Evolutionary conservation across 1,140 invertebrate species (phyloP), one percentile per base, ranked within the genome.

Genomic region (Halesus radiatus): DNA sequence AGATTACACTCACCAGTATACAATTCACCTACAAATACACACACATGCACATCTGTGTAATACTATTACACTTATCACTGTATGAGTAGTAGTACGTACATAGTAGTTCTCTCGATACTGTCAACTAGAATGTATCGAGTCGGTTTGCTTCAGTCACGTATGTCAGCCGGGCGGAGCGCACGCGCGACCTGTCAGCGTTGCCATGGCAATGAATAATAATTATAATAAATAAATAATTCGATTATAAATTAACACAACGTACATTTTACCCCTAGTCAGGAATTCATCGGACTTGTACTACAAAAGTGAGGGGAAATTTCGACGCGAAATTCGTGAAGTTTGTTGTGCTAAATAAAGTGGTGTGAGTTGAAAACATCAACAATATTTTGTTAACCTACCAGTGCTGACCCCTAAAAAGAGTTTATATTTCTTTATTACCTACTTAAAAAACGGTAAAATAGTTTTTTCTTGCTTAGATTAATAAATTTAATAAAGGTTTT

Each of bases 191-290:
- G 10, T 22, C 50, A 15, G 8, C 50, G 68, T 72, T 72, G 18
- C 68, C 68, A 72, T 72, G 45, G 45, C 18, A 53, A 72, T 72
- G 53, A 72, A 72, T 53, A 72, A 72, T 72, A 72, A 68, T 50
- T 10, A 72, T 53, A 72, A 72, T 72, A 72, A 68, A 68, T 10
- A 37, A 66, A 68, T 32, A 60, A 60, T 20, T 18, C 23, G 23
- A 22, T 20, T 22, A 60, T 60, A 60, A 60, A 60, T 23, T 56
- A 18, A 56, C 20, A 18, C 20, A 29, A 32, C 26, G 62, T 45
- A n/a, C 32, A 68, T n/a, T 66, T 16, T 15, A 66, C 58, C 13
- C n/a, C 13, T 26, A 60, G 20, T 15, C 8, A 22, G 20, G 22
- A 60, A 13, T 23, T 15, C 3, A 60, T 60, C 58, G n/a, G 3